Conservation (phyloP, 30 jellyfish, hydroid and myxozoan species). For the Clytia hemisphaerica region DNA sequence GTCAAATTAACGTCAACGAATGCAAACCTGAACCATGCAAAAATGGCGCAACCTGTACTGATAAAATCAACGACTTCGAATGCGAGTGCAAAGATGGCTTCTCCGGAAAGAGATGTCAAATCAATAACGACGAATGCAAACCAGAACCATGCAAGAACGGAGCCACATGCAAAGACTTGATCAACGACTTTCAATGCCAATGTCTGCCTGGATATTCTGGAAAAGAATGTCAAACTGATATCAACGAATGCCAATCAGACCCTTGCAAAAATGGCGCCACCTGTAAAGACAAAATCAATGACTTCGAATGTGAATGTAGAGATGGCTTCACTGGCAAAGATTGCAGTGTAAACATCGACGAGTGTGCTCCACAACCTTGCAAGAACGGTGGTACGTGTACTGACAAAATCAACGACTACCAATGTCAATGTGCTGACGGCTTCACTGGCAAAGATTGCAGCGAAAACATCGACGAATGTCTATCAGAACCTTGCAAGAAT, state of each 20-base stretch:
- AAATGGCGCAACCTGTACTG: slow-evolving; percentile 44
- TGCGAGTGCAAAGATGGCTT: slow-evolving; percentile 38
- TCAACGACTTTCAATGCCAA: slow-evolving; percentile 34
- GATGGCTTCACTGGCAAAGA: slow-evolving; percentile 46
- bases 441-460: slow-evolving; percentile 42
- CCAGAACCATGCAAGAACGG: slow-evolving; percentile 56
- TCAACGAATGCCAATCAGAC: slow-evolving; percentile 43
- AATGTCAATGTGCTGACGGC: slow-evolving; percentile 37
- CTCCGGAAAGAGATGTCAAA: slow-evolving; percentile 18
- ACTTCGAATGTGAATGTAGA: slow-evolving; percentile 29
- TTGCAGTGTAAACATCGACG: slow-evolving; percentile 39
- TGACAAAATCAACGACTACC: slow-evolving; percentile 36
- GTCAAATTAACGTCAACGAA: slow-evolving; percentile 26
- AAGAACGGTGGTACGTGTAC: slow-evolving; percentile 37
- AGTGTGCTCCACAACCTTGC: slow-evolving; percentile 46
- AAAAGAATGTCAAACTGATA: slow-evolving; percentile 33
- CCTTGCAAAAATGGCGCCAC: slow-evolving; percentile 48
- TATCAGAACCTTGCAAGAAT: slow-evolving; percentile 44
- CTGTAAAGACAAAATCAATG: slow-evolving; percentile 45
- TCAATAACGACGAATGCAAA: slow-evolving; percentile 45
- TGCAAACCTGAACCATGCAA: slow-evolving; percentile 38
- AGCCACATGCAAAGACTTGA: slow-evolving; percentile 39
- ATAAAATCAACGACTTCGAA: slow-evolving; percentile 16
- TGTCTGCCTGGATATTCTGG: slow-evolving; percentile 64
- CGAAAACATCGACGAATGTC: slow-evolving; percentile 21